These are phyloP conservation scores for Drosophila suzukii DNA, from an alignment of 1,140 invertebrate species.

Conservation along the genomic window DNA sequence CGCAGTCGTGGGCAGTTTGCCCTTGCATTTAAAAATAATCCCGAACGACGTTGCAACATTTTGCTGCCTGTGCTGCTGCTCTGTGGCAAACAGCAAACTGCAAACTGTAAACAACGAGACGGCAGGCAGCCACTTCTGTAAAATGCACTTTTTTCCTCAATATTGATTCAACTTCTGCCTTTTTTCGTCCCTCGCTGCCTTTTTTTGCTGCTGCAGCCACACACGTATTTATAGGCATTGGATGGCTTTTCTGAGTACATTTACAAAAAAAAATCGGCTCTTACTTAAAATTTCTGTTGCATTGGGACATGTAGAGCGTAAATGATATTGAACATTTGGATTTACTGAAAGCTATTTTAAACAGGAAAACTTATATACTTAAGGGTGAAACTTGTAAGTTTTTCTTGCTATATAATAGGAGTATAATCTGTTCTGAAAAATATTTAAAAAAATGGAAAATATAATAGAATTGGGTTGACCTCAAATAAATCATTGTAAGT, in stretches of 20 bases:
- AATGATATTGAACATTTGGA: background rate
- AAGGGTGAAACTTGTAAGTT: no score
- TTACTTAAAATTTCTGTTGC: background rate
- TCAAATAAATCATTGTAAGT: no score
- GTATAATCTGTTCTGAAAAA: no score
- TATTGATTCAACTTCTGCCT: constrained; percentile 66
- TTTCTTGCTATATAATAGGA: no score
- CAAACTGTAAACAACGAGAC: constrained; percentile 41
- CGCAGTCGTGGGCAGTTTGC: constrained; percentile 64
- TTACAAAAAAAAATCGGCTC: background rate
- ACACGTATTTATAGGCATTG: constrained; percentile 39
- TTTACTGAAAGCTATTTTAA: background rate
- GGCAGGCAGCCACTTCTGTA: constrained; percentile 37
- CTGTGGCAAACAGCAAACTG: constrained; percentile 35
- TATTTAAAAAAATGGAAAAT: no score
- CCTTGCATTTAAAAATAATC: constrained; percentile 79
- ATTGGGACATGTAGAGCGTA: background rate
- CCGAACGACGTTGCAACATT: constrained; percentile 58
- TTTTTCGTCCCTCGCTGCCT: constrained; percentile 20
- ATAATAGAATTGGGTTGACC: no score
- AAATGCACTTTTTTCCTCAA: constrained; percentile 49
- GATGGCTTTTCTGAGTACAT: constrained; percentile 45
- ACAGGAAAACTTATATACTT: background rate
- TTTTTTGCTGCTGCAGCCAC: constrained; percentile 19
- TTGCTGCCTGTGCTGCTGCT: constrained; percentile 18